Conservation (phyloP, 2,888 invertebrate species). For the Orchestes rusci region DNA sequence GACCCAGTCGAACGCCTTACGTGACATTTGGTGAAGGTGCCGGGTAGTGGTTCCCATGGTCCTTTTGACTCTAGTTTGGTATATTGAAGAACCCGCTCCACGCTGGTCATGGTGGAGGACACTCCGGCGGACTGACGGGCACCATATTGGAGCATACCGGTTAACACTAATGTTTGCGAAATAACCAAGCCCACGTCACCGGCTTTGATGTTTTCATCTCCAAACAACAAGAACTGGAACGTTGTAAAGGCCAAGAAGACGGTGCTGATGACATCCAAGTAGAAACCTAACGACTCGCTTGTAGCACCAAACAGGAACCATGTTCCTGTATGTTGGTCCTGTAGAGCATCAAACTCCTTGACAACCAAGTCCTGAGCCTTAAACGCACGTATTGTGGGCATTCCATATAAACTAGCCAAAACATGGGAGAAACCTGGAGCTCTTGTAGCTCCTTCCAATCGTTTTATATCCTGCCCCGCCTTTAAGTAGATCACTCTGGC, state of each 20-base stretch:
- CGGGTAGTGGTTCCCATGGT: not conserved
- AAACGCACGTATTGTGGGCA: slow-evolving; percentile 79
- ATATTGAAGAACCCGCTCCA: not conserved
- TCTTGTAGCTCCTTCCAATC: slow-evolving; percentile 49
- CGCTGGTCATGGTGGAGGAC: not conserved
- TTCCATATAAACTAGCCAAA: slow-evolving; percentile 76
- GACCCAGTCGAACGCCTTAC: too few species aligned
- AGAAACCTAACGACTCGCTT: slow-evolving; percentile 58
- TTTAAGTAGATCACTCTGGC: slow-evolving; percentile 60
- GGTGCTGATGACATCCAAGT: slow-evolving; percentile 57
- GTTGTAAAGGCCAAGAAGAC: slow-evolving; percentile 54
- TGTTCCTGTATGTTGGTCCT: slow-evolving; percentile 56
- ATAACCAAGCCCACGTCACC: slow-evolving; percentile 66
- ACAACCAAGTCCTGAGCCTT: slow-evolving; percentile 64
- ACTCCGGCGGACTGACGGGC: too few species aligned
- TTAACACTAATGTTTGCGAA: slow-evolving; percentile 64
- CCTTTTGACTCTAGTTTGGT: not conserved
- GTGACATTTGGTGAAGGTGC: too few species aligned
- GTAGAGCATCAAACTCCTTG: slow-evolving; percentile 59
- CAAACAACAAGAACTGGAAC: slow-evolving; percentile 54
- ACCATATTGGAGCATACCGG: too few species aligned
- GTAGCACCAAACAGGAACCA: slow-evolving; percentile 54
- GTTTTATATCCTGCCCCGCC: slow-evolving; percentile 67
- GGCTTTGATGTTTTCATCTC: slow-evolving; percentile 49
- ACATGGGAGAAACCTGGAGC: slow-evolving; percentile 91